Conservation (phyloP, 2,888 invertebrate genomes). For the Limnephilus rhombicus region DNA sequence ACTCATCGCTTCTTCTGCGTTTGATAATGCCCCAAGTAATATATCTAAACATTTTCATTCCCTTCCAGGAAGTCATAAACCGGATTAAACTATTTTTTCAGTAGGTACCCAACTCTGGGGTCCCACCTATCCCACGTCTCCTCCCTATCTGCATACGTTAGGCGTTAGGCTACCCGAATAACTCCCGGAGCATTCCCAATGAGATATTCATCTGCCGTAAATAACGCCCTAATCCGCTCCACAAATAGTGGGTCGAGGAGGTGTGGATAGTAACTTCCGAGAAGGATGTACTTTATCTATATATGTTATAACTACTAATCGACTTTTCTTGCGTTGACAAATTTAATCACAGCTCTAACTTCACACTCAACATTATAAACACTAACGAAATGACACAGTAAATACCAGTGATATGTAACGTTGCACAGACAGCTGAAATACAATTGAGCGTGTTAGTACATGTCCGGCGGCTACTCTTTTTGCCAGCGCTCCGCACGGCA, state of each 20-base stretch:
- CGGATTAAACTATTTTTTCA: not conserved
- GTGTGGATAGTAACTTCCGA: not conserved
- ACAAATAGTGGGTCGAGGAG: not conserved
- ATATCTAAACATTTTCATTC: not conserved
- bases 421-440: no score
- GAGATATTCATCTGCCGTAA: constrained; percentile 15
- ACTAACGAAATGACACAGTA: no score
- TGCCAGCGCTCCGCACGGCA: no score
- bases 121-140: not conserved
- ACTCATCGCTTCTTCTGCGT: not conserved
- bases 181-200: not conserved
- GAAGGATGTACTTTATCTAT: not conserved
- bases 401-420: no score
- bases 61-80: not conserved
- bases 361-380: no score
- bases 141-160: not conserved
- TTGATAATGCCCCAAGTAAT: not conserved
- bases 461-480: no score
- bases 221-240: not conserved
- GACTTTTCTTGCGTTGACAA: no score
- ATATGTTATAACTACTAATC: not conserved
- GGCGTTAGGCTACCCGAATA: not conserved
- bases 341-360: no score
- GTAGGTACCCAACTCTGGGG: not conserved
- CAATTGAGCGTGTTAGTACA: no score